Percentiles rank a stretch among this genome's conserved stretches.
phyloP scores from a whole-genome alignment of 2,888 invertebrate genomes.

The Diploptera punctata region DNA sequence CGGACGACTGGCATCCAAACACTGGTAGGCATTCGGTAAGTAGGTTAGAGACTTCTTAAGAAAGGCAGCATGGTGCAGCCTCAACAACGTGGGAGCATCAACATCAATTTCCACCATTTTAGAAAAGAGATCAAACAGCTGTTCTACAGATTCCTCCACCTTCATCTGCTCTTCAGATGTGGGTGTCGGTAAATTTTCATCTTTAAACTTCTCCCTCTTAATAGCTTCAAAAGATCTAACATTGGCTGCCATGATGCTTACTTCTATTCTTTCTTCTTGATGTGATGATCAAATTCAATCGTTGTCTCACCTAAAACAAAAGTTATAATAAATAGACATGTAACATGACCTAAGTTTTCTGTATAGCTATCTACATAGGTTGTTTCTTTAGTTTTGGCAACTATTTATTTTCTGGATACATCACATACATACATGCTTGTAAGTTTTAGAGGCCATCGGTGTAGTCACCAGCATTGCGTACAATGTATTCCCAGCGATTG shows the following conservation, averaged over 20 bases:
- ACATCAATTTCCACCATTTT: conserved; percentile 60
- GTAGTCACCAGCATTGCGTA: too few species aligned
- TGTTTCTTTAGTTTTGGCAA: too few species aligned
- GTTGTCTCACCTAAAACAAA: conserved; percentile 6
- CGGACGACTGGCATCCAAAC: conserved; percentile 92
- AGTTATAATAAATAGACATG: too few species aligned
- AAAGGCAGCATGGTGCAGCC: conserved; percentile 68
- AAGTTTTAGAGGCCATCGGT: too few species aligned
- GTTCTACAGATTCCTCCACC: conserved; percentile 64
- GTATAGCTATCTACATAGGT: too few species aligned
- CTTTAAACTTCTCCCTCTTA: conserved; percentile 60
- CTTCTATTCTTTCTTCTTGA: too few species aligned
- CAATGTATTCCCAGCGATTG: too few species aligned
- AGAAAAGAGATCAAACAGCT: conserved; percentile 59
- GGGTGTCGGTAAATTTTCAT: conserved; percentile 64
- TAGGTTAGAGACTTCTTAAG: conserved; percentile 71
- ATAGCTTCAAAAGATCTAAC: conserved; percentile 52
- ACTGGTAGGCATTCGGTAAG: conserved; percentile 75
- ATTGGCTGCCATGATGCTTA: conserved; percentile 34
- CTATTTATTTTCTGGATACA: too few species aligned
- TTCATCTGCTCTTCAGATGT: conserved; percentile 68
- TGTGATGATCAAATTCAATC: too few species aligned
- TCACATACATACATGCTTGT: too few species aligned
- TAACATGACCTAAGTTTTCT: too few species aligned
- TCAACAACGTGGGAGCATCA: conserved; percentile 66